These are phyloP conservation scores for Pomatorhinus ruficollis DNA, from an alignment of 2,113 vertebrate genomes.

Conservation along the genomic window DNA sequence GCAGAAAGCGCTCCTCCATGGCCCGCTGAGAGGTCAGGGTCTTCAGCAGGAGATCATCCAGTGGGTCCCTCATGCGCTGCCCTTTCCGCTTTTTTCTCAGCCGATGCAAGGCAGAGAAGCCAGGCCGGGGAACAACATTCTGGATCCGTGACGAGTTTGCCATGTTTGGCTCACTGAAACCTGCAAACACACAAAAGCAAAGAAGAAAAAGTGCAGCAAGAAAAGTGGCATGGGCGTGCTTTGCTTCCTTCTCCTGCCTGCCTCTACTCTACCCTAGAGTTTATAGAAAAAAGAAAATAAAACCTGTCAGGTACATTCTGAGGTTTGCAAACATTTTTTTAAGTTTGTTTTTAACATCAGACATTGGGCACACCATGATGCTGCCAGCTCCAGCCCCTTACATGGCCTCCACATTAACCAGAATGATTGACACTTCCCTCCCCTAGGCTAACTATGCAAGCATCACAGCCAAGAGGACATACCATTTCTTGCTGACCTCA, in stretches of 20 bases:
- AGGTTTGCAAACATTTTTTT: fast-evolving
- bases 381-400: not conserved
- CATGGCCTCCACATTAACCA: not conserved
- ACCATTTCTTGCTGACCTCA: not conserved
- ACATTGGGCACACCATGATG: not conserved
- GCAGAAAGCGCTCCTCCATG: conserved; percentile 80
- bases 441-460: not conserved
- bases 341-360: not conserved
- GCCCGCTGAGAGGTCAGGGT: conserved; percentile 79
- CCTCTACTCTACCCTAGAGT: not conserved
- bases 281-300: not conserved
- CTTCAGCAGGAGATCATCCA: conserved; percentile 76
- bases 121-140: conserved; percentile 3
- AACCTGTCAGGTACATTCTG: not conserved
- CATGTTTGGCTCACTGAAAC: conserved; percentile 78
- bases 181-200: not conserved
- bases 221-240: fast-evolving
- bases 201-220: not conserved
- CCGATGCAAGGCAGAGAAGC: conserved; percentile 7
- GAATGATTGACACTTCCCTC: not conserved
- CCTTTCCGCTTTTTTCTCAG: conserved; percentile 60
- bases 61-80: conserved; percentile 32
- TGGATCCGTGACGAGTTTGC: conserved; percentile 52
- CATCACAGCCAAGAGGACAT: fast-evolving
- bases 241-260: not conserved